Evolutionary conservation across 2,888 invertebrate species (phyloP).

Genomic region (Boloria selene): DNA sequence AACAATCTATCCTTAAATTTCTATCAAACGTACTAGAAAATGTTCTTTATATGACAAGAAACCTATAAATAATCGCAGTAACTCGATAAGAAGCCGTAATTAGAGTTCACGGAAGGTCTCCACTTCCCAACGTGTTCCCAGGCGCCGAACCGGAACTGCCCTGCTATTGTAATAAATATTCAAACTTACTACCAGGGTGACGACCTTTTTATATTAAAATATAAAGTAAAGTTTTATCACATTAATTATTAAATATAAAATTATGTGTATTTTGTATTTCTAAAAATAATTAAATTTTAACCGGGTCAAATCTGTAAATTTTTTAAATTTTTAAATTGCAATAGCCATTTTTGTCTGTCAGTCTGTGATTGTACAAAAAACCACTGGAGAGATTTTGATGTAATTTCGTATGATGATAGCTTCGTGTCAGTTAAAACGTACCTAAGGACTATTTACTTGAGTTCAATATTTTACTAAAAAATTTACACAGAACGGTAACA

Average conservation of each 20-base stretch:
- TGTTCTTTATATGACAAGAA: not conserved
- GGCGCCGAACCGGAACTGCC: constrained; percentile 59
- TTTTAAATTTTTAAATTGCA: no score
- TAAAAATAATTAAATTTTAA: not conserved
- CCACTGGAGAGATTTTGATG: no score
- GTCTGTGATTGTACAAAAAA: no score
- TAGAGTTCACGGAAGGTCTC: constrained; percentile 49
- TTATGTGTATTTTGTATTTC: not conserved
- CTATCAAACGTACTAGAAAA: no score
- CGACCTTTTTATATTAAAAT: constrained; percentile 8
- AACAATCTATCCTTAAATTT: no score
- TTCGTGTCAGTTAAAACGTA: no score
- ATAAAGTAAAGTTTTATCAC: not conserved
- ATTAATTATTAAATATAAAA: not conserved
- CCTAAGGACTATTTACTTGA: no score
- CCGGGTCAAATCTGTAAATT: no score
- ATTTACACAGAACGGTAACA: no score
- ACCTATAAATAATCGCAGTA: not conserved
- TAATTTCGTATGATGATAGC: no score
- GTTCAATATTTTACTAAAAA: no score
- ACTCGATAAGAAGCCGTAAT: constrained; percentile 32
- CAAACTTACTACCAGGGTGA: constrained; percentile 22
- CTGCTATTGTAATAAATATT: constrained; percentile 29
- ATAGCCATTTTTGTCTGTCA: no score
- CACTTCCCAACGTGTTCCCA: constrained; percentile 57